phyloP scores from a whole-genome alignment of 2,888 invertebrate genomes.

The Campoplex capitator region DNA sequence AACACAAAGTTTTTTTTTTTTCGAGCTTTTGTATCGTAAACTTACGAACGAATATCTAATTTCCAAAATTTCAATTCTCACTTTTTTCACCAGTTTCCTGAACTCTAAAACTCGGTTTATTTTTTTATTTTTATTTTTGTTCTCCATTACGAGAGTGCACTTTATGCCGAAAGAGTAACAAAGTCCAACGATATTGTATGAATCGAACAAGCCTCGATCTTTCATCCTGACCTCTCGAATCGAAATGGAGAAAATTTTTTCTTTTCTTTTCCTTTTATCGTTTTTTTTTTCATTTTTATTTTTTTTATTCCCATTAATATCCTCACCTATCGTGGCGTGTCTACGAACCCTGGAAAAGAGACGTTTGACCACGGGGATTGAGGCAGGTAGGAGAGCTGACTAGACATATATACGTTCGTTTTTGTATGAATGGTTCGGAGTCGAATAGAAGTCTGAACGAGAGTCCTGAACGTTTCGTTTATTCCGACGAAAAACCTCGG shows the following conservation, averaged over 20 bases:
- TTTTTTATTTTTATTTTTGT: constrained; percentile 1
- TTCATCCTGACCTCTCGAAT: background rate
- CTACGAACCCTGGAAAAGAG: background rate
- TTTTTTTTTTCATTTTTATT: too few relatives aligned
- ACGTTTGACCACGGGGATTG: constrained; percentile 4
- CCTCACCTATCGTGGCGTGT: background rate
- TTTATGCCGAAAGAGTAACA: background rate
- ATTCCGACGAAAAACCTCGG: background rate
- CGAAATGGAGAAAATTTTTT: background rate
- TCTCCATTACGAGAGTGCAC: background rate
- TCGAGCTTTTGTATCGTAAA: constrained; percentile 10
- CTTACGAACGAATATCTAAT: constrained; percentile 1
- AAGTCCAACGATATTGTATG: background rate
- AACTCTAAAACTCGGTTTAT: background rate
- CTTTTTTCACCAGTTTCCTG: background rate
- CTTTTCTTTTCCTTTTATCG: background rate
- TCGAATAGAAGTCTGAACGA: background rate
- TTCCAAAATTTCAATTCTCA: background rate
- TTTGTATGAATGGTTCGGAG: background rate
- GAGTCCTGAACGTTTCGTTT: background rate
- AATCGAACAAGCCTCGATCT: background rate
- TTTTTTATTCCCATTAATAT: background rate
- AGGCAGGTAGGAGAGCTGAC: constrained; percentile 35
- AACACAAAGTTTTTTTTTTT: constrained; percentile 16
- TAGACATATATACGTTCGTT: background rate